Conservation (phyloP, 1,140 invertebrate genomes). For the Hydropsyche tenuis region DNA sequence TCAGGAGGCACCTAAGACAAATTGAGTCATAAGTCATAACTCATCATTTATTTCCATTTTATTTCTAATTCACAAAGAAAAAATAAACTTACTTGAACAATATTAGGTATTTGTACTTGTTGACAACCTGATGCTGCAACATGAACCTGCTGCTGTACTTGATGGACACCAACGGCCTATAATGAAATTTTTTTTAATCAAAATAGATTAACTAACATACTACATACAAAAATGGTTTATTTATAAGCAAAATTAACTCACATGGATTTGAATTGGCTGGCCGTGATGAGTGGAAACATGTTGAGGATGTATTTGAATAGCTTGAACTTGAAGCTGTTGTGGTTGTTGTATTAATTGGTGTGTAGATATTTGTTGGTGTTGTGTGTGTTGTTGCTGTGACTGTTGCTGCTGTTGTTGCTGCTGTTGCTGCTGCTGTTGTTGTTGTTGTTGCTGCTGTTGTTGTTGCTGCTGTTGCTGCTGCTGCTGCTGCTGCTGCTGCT, state of each 20-base stretch:
- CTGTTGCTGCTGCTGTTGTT: slow-evolving; percentile 54
- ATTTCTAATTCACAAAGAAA: neutral
- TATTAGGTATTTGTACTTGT: slow-evolving; percentile 59
- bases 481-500: slow-evolving; percentile 52
- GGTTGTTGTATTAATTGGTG: slow-evolving; percentile 57
- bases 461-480: slow-evolving; percentile 54
- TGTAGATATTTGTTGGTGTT: slow-evolving; percentile 51
- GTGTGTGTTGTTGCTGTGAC: slow-evolving; percentile 46
- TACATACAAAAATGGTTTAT: neutral
- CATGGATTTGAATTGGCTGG: slow-evolving; percentile 61
- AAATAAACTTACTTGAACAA: slow-evolving; percentile 55
- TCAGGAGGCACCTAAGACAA: slow-evolving; percentile 55
- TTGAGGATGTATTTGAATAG: slow-evolving; percentile 61
- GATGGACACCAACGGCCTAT: slow-evolving; percentile 60
- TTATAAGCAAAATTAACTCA: slow-evolving; percentile 51
- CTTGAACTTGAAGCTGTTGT: slow-evolving; percentile 60
- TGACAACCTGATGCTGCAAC: slow-evolving; percentile 59
- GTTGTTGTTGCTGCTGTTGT: slow-evolving; percentile 51
- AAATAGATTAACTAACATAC: neutral
- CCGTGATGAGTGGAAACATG: slow-evolving; percentile 48
- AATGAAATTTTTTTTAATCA: neutral
- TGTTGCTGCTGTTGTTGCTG: slow-evolving; percentile 49
- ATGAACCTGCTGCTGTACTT: slow-evolving; percentile 60
- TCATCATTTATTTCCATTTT: neutral
- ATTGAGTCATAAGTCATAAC: neutral